Evolutionary conservation across 2,113 vertebrate species (phyloP).

Genomic region (Alligator mississippiensis): DNA sequence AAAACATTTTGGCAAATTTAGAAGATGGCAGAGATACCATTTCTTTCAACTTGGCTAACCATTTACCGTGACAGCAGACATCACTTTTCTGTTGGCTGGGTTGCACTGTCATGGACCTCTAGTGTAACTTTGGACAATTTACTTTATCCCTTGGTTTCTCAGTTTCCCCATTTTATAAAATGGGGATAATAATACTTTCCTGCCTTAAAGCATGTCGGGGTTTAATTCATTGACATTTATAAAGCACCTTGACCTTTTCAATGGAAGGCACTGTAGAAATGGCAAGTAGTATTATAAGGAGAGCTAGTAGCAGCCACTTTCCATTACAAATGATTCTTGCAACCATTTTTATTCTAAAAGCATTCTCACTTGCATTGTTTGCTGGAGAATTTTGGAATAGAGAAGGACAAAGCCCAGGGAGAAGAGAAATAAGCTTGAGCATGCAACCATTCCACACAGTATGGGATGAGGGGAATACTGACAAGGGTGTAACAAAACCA

Average conservation of each 20-base stretch:
- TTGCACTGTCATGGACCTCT: rapidly evolving
- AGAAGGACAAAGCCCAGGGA: background rate
- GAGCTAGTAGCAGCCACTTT: rapidly evolving
- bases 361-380: background rate
- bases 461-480: too few species aligned
- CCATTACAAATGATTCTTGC: rapidly evolving
- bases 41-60: background rate
- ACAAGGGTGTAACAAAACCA: too few species aligned
- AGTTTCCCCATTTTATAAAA: background rate
- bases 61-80: rapidly evolving
- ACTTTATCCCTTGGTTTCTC: background rate
- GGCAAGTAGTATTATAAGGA: background rate
- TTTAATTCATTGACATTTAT: rapidly evolving
- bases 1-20: rapidly evolving
- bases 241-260: background rate
- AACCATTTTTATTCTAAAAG: background rate
- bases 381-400: background rate
- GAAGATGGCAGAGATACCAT: rapidly evolving
- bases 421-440: background rate
- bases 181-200: rapidly evolving
- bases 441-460: background rate
- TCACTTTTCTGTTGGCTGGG: background rate
- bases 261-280: rapidly evolving
- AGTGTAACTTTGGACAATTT: rapidly evolving
- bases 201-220: background rate